A percentile compares a stretch with the other conserved stretches of the same genome.
Evolutionary conservation across 2,888 invertebrate species (phyloP).

Genomic region (Drosophila nigritarsus): DNA sequence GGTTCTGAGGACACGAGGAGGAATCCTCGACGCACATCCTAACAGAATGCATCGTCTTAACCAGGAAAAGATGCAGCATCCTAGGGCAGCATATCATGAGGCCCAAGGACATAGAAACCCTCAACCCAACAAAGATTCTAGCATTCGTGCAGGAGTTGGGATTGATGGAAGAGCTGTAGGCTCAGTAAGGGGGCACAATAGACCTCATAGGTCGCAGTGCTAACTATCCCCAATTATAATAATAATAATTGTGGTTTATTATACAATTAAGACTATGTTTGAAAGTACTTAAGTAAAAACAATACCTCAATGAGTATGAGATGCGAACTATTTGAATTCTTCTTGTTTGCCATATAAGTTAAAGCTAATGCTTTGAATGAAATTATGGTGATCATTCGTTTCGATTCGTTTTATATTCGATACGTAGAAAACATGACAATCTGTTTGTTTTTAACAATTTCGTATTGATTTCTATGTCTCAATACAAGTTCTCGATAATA

Average conservation of each 20-base stretch:
- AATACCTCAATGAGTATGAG: background rate
- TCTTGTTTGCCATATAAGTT: background rate
- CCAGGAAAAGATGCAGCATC: too few relatives aligned
- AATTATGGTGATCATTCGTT: constrained; percentile 3
- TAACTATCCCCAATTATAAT: too few relatives aligned
- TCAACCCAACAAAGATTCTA: too few relatives aligned
- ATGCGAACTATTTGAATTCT: background rate
- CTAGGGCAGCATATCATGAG: too few relatives aligned
- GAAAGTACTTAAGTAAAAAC: background rate
- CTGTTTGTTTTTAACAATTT: background rate
- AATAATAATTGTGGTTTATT: constrained; percentile 8
- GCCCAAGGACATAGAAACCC: too few relatives aligned
- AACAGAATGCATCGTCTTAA: too few relatives aligned
- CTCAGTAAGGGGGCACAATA: too few relatives aligned
- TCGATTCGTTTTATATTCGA: background rate
- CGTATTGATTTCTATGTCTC: background rate
- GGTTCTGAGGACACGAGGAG: too few relatives aligned
- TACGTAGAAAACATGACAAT: background rate
- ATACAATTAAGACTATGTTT: background rate
- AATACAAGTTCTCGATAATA: background rate
- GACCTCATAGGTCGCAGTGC: too few relatives aligned
- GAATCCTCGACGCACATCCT: too few relatives aligned
- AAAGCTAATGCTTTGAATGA: constrained; percentile 4
- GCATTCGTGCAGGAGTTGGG: too few relatives aligned
- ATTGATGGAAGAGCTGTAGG: too few relatives aligned